A percentile compares a stretch with the other conserved stretches of the same genome.
These are phyloP conservation scores for Pycnonotus jocosus DNA, from an alignment of 2,113 vertebrate species.

Conservation along the genomic window DNA sequence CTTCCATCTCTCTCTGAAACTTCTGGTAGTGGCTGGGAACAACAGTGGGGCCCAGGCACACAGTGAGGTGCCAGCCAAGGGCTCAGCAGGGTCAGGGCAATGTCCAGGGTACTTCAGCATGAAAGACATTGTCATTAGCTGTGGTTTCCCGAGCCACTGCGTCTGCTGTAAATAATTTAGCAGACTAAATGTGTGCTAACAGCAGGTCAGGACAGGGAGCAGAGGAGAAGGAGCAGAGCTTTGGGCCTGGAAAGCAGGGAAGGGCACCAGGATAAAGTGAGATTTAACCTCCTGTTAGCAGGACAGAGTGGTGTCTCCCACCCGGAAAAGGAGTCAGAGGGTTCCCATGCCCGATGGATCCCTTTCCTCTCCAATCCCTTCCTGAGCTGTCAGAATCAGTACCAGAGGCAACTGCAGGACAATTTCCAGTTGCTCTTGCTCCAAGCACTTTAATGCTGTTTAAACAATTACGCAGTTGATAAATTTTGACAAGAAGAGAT, in stretches of 20 bases:
- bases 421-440: slow-evolving; percentile 63
- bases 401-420: slow-evolving; percentile 53
- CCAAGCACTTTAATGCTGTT: slow-evolving; percentile 63
- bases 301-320: neutral
- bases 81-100: neutral
- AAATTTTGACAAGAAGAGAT: slow-evolving; percentile 70
- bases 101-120: neutral
- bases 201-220: neutral
- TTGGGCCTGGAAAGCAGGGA: neutral
- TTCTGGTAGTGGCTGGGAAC: neutral
- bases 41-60: accelerated
- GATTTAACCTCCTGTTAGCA: neutral
- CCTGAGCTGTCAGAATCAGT: slow-evolving; percentile 47
- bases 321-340: slow-evolving; percentile 2
- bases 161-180: neutral
- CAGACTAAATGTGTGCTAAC: neutral
- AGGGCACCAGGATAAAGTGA: neutral
- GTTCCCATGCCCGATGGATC: slow-evolving; percentile 26
- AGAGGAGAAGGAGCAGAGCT: neutral
- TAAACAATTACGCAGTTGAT: slow-evolving; percentile 71
- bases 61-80: neutral
- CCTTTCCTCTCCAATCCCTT: neutral
- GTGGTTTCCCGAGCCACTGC: accelerated
- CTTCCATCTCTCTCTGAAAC: neutral
- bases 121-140: slow-evolving; percentile 3